A percentile compares a stretch with the other conserved stretches of the same genome.
Evolutionary conservation across 2,888 invertebrate species (phyloP).

Genomic region (Agrenia bidenticulata): DNA sequence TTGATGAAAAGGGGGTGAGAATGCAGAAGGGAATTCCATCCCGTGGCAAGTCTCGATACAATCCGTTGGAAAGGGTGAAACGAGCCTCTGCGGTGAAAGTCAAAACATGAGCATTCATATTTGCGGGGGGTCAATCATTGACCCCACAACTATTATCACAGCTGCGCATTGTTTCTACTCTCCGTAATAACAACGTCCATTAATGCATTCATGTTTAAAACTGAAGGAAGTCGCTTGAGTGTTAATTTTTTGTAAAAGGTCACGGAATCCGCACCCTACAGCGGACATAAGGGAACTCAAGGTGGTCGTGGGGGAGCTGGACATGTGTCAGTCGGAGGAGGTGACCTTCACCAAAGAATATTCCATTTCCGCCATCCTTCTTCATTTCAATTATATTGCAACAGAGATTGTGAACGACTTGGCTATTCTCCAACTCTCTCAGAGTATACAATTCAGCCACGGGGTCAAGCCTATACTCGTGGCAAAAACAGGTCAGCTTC

Average conservation of each 20-base stretch:
- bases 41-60: constrained; percentile 48
- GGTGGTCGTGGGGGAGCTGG: constrained; percentile 46
- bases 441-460: constrained; percentile 37
- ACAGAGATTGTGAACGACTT: constrained; percentile 46
- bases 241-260: constrained; percentile 7
- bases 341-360: constrained; percentile 31
- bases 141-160: constrained; percentile 36
- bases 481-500: constrained; percentile 19
- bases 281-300: constrained; percentile 26
- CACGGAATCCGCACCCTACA: constrained; percentile 41
- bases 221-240: not conserved
- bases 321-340: constrained; percentile 40
- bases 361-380: constrained; percentile 30
- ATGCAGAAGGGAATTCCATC: constrained; percentile 30
- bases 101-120: constrained; percentile 39
- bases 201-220: not conserved
- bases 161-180: constrained; percentile 46
- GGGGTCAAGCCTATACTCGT: constrained; percentile 41
- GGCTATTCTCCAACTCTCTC: constrained; percentile 34
- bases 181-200: constrained; percentile 26
- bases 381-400: constrained; percentile 46
- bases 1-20: constrained; percentile 32
- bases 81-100: constrained; percentile 23
- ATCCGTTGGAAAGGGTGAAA: constrained; percentile 24
- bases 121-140: constrained; percentile 47